Base-by-base conservation (phyloP, 2,797 vertebrate genomes). In the Streptopelia turtur region DNA sequence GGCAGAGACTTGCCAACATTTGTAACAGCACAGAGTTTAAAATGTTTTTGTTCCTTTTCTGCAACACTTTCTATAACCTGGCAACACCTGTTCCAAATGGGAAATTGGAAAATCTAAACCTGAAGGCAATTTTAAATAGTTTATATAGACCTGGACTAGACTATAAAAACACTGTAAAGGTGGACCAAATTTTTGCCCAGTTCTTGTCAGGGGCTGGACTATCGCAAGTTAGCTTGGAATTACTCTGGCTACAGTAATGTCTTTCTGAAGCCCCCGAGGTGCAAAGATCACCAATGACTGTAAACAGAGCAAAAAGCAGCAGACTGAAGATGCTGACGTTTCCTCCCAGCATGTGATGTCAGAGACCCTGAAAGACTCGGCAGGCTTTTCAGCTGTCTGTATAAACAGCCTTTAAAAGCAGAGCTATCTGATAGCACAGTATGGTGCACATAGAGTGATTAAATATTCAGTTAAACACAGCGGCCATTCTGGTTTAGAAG, bases 131-230 rank as follows among this genome's bases (percentile, higher is more conserved):
- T 96, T 94, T 55, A 92, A 90, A 75, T 87, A 45, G 76, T 96
- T 97, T 96, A 96, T 81, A 93, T 91, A 96, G 96, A 97, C 78
- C 84, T 96, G 78, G 93, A 92, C 77, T 88, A 95, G 88, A 94
- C 86, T 95, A 84, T 80, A 93, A 96, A 94, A 94, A 93, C 81
- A 94, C 47, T 60, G 69, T 81, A 94, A 94, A 94, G 30, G 41
- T 77, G 41, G 78, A 80, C 41, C 71, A 77, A 75, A 75, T 75
- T 93, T 94, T 65, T 96, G 65, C 57, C 35, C 37, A 21, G 70
- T 85, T 91, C 49, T 90, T 88, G 87, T 90, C 33, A 47, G 39
- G 10, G 33, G 10, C 2, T 91, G 61, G 45, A 81, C 39, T 66
- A 75, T 66, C 81, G 66, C 23, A 80, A 45, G 13, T 24, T 35